These are phyloP conservation scores for Neuroscelio doddi DNA, from an alignment of 2,888 invertebrate species.

Conservation along the genomic window DNA sequence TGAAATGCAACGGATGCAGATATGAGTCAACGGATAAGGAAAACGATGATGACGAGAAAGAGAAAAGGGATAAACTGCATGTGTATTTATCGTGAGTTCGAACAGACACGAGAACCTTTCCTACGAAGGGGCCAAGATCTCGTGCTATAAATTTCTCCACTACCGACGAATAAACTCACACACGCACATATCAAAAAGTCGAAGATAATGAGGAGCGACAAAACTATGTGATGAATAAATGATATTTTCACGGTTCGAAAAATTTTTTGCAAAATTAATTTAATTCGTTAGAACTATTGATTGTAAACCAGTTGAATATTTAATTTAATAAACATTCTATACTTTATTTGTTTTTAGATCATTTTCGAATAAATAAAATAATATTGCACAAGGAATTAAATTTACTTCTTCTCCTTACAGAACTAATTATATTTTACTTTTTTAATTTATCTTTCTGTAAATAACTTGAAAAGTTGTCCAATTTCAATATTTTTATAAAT, in stretches of 20 bases:
- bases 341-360: too few species aligned
- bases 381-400: too few species aligned
- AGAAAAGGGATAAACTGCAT: slow-evolving; percentile 1
- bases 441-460: too few species aligned
- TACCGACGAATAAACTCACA: slow-evolving; percentile 6
- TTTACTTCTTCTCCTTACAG: too few species aligned
- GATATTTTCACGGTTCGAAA: slow-evolving; percentile 3
- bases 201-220: slow-evolving; percentile 18
- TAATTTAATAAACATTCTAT: too few species aligned
- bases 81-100: slow-evolving; percentile 19
- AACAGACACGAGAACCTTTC: slow-evolving; percentile 14
- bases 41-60: slow-evolving; percentile 11
- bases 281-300: too few species aligned
- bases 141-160: slow-evolving; percentile 19
- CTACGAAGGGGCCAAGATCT: slow-evolving; percentile 8
- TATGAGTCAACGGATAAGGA: background rate
- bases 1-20: too few species aligned
- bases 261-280: background rate
- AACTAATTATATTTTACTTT: too few species aligned
- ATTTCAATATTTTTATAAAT: too few species aligned
- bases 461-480: too few species aligned
- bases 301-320: too few species aligned
- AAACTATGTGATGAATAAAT: slow-evolving; percentile 13
- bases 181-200: background rate
- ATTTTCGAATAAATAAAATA: too few species aligned